A percentile compares a stretch with the other conserved stretches of the same genome.
Evolutionary conservation across 2,113 vertebrate genomes (phyloP).

Genomic region (Ceratotherium simum): DNA sequence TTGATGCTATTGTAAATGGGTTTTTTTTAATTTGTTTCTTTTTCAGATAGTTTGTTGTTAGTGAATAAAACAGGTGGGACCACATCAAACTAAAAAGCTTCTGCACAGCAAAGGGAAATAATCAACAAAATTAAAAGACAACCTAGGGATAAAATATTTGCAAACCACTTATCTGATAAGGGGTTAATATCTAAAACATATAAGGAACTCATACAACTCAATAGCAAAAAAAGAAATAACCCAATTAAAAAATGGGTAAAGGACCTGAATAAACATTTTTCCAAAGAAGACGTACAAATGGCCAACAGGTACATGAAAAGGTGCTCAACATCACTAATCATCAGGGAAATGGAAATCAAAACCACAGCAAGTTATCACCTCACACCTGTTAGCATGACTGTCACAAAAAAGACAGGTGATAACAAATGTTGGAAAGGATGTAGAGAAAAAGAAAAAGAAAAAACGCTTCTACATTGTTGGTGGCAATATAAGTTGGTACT

Average conservation of each 20-base stretch:
- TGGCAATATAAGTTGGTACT: background rate
- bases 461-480: background rate
- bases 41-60: background rate
- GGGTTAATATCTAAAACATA: background rate
- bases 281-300: background rate
- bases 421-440: background rate
- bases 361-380: background rate
- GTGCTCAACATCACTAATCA: no score
- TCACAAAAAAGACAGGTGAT: background rate
- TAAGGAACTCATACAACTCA: background rate
- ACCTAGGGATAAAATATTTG: background rate
- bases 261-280: background rate
- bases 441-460: background rate
- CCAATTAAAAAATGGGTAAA: background rate
- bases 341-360: background rate
- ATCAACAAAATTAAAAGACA: background rate
- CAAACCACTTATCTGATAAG: background rate
- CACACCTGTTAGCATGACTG: background rate
- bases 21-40: background rate
- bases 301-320: background rate
- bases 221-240: background rate
- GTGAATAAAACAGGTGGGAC: background rate
- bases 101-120: background rate
- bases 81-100: background rate
- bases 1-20: background rate